Conservation (phyloP, 2,888 invertebrate species). For the Agriopis aurantiaria region DNA sequence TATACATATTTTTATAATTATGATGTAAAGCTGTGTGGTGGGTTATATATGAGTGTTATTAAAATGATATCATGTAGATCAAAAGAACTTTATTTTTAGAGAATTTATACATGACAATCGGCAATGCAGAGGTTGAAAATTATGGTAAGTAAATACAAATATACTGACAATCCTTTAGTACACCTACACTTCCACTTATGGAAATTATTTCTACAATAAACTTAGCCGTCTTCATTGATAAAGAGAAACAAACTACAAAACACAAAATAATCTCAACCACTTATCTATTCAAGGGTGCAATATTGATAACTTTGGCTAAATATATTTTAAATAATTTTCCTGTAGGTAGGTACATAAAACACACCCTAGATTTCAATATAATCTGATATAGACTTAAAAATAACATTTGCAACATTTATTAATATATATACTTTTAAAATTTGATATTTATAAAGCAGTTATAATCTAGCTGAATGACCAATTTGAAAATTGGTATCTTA, state of each 20-base stretch:
- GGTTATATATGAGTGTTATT: slow-evolving; percentile 26
- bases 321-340: slow-evolving; percentile 40
- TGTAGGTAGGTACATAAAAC: slow-evolving; percentile 43
- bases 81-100: slow-evolving; percentile 87
- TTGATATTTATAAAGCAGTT: slow-evolving; percentile 46
- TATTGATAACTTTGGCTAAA: slow-evolving; percentile 65
- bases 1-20: background rate
- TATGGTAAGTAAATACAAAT: slow-evolving; percentile 81
- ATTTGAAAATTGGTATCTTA: slow-evolving; percentile 53
- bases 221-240: slow-evolving; percentile 70
- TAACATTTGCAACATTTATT: slow-evolving; percentile 48
- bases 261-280: slow-evolving; percentile 69
- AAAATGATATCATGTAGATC: slow-evolving; percentile 66
- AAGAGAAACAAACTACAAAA: slow-evolving; percentile 68
- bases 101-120: slow-evolving; percentile 85
- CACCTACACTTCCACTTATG: slow-evolving; percentile 80
- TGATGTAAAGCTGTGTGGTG: slow-evolving; percentile 5
- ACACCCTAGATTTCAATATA: slow-evolving; percentile 62
- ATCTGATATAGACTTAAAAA: slow-evolving; percentile 48
- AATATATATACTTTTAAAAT: slow-evolving; percentile 39
- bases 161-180: slow-evolving; percentile 81
- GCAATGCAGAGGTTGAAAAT: slow-evolving; percentile 85
- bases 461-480: slow-evolving; percentile 42
- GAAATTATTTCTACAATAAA: slow-evolving; percentile 79
- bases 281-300: slow-evolving; percentile 70